These are phyloP conservation scores for Desmodus rotundus DNA, from an alignment of 2,113 vertebrate genomes.

Conservation along the genomic window DNA sequence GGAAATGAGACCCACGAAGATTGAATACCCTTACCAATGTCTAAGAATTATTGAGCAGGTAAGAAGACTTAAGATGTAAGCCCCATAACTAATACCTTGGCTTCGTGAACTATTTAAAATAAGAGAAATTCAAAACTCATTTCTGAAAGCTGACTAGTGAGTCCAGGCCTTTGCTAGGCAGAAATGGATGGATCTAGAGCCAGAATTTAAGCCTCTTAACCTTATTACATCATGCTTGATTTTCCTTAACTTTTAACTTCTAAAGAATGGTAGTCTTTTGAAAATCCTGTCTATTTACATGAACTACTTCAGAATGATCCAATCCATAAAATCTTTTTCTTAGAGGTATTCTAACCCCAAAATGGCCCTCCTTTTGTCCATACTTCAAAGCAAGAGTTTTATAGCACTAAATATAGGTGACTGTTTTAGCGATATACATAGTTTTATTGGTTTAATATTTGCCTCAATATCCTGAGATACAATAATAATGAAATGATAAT, in stretches of 20 bases:
- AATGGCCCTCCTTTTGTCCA: neutral
- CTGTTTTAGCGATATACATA: neutral
- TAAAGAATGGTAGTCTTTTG: neutral
- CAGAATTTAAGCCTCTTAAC: neutral
- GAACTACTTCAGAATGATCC: neutral
- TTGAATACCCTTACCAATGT: neutral
- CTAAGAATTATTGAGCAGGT: neutral
- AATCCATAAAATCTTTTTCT: neutral
- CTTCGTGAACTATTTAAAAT: neutral
- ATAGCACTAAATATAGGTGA: neutral
- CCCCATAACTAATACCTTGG: neutral
- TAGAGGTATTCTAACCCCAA: neutral
- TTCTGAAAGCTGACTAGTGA: neutral
- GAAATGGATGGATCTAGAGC: neutral
- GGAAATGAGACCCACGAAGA: neutral
- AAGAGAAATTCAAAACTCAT: neutral
- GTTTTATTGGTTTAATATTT: conserved; percentile 20
- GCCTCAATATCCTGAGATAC: neutral
- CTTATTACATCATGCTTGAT: neutral
- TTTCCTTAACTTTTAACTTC: neutral
- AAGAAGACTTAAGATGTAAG: neutral
- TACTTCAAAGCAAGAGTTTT: neutral
- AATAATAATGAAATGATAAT: neutral
- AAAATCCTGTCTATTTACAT: neutral
- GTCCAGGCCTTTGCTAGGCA: neutral